A percentile compares a stretch with the other conserved stretches of the same genome.
These are phyloP conservation scores for Stichopus chloronotus DNA, from an alignment of 35 echinoderm and acorn worm species.

Conservation along the genomic window DNA sequence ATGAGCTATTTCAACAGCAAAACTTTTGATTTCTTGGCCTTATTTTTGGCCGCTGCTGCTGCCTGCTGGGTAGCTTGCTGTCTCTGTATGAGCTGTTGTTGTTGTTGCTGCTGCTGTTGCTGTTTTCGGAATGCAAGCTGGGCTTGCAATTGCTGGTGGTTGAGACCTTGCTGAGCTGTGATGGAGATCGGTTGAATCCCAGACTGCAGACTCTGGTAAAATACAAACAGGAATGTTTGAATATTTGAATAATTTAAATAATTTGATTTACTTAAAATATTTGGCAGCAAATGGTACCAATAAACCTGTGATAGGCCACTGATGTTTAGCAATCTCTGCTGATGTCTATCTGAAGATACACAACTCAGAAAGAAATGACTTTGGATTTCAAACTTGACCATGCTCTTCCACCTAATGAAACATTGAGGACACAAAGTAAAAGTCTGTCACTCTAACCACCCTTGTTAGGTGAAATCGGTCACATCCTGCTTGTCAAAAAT, in stretches of 20 bases:
- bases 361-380: no score
- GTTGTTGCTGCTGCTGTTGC: slow-evolving; percentile 26
- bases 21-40: slow-evolving; percentile 33
- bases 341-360: no score
- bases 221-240: background rate
- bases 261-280: no score
- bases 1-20: background rate
- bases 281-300: no score
- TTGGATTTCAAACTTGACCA: no score
- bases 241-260: background rate
- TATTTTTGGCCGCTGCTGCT: slow-evolving; percentile 23
- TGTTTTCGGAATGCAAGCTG: slow-evolving; percentile 26
- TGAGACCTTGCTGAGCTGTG: background rate
- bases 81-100: background rate
- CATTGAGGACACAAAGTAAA: no score
- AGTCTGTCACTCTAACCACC: no score
- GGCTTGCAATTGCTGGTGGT: slow-evolving; percentile 7
- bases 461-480: no score
- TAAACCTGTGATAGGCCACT: no score
- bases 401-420: no score
- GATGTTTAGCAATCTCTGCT: no score
- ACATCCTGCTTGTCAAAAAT: no score
- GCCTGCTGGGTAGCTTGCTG: background rate
- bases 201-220: background rate
- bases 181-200: slow-evolving; percentile 27